Base-by-base conservation (phyloP, 2,888 invertebrate genomes). In the Nephrocerus scutellatus region DNA sequence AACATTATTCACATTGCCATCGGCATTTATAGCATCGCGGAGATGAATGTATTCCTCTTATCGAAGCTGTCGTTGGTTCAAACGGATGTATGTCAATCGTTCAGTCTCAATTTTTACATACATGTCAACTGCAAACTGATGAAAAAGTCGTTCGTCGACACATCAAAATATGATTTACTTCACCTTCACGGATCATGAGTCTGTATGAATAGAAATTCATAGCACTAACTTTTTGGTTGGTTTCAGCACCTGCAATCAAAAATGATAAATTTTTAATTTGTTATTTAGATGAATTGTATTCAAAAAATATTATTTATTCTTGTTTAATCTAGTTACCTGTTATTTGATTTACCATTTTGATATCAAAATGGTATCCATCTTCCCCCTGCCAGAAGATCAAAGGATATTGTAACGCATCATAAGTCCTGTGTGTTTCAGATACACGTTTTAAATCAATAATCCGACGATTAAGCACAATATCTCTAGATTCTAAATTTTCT, bases 391-490 rank as follows among this genome's bases (percentile, higher is more conserved):
- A 41, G 36, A 42, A 39, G 25, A 48, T 26, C 21, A 39, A 21
- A 30, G 19, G 29, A 20, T 33, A 39, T 18, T 34, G 39, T 14
- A 34, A 24, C 15, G 39, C 34, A 24, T 39, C 35, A 21, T 40
- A 35, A 12, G n/a, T 23, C 20, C 30, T 24, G 32, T 39, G 40
- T 20, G 23, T 31, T 12, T 47, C 44, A 10, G 30, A 32, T 23
- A 44, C 35, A 23, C 36, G 39, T 28, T 41, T 29, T 9, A 40
- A 14, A 12, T 36, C 6, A 20, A 36, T 20, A 25, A 21, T 37
- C 48, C 46, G 4, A 29, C 50, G 50, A 36, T 40, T 39, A 38
- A 57, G 37, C 28, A 59, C 49, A 45, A 66, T 59, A 52, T 60
- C 56, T 34, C 60, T 48, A 23, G 36, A 21, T 47, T 54, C 50